These are phyloP conservation scores for Tridacna crocea DNA, from an alignment of 2,888 invertebrate species.

Conservation along the genomic window DNA sequence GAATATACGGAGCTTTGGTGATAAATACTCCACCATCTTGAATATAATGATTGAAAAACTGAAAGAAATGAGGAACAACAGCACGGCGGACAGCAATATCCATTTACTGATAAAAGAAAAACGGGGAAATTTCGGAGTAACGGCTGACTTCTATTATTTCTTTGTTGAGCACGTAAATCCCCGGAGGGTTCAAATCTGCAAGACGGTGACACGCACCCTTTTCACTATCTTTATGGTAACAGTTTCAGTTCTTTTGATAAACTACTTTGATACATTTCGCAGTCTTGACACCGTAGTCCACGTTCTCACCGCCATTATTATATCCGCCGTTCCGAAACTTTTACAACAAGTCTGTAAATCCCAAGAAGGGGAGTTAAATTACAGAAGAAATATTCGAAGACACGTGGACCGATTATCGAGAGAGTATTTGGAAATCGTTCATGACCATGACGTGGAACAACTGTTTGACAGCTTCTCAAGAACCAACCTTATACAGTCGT, in stretches of 20 bases:
- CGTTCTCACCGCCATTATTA: not conserved
- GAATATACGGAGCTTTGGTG: slow-evolving; percentile 2
- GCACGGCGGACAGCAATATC: not conserved
- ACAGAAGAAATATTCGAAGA: not conserved
- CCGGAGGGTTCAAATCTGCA: not conserved
- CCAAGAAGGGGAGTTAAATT: not conserved
- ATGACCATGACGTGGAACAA: too few species aligned
- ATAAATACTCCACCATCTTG: slow-evolving; percentile 2
- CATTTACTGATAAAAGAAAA: not conserved
- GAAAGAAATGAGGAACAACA: not conserved
- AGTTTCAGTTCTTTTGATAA: not conserved
- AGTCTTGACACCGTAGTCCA: not conserved
- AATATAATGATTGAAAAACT: not conserved
- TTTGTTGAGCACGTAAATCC: not conserved
- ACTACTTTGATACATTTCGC: not conserved
- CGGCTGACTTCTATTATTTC: not conserved
- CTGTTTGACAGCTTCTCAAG: too few species aligned
- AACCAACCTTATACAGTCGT: too few species aligned
- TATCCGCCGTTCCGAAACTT: not conserved
- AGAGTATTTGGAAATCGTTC: too few species aligned
- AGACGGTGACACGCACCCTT: not conserved
- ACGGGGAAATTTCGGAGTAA: not conserved
- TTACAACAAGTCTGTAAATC: not conserved
- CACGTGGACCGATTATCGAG: not conserved
- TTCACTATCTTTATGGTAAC: not conserved